Evolutionary conservation across 2,113 vertebrate genomes (phyloP).

Genomic region (Mystacornis crossleyi): DNA sequence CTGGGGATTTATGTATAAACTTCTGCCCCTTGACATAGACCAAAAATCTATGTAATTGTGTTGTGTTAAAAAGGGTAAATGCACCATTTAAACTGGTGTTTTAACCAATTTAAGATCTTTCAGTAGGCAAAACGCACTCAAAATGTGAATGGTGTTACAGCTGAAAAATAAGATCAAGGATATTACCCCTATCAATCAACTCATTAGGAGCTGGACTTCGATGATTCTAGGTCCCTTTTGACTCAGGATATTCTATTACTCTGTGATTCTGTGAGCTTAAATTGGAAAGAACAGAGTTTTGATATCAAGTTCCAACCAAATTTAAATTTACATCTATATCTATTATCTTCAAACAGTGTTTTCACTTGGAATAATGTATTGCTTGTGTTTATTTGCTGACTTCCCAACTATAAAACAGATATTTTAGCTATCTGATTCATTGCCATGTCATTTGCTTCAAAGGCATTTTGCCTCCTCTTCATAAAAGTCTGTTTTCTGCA

Average conservation of each 20-base stretch:
- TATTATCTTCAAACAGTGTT: neutral
- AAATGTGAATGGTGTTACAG: neutral
- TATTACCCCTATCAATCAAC: neutral
- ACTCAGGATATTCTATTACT: neutral
- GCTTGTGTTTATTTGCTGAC: conserved; percentile 43
- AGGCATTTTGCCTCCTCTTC: conserved; percentile 25
- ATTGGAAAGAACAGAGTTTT: neutral
- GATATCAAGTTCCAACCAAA: neutral
- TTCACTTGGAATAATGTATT: neutral
- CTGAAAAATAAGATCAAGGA: neutral
- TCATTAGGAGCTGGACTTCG: accelerated
- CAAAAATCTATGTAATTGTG: neutral
- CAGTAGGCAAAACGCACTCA: neutral
- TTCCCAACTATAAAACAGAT: neutral
- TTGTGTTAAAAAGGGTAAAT: neutral
- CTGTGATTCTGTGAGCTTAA: neutral
- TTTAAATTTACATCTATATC: neutral
- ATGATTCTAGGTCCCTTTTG: neutral
- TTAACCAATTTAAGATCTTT: neutral
- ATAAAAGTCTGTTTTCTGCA: conserved; percentile 6
- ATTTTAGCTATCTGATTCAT: conserved; percentile 6
- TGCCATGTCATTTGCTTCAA: neutral
- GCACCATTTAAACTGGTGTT: neutral
- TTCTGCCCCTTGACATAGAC: neutral
- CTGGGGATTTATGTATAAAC: neutral